Base-by-base conservation (phyloP, 2,888 invertebrate genomes). In the Himalopsyche japonica region DNA sequence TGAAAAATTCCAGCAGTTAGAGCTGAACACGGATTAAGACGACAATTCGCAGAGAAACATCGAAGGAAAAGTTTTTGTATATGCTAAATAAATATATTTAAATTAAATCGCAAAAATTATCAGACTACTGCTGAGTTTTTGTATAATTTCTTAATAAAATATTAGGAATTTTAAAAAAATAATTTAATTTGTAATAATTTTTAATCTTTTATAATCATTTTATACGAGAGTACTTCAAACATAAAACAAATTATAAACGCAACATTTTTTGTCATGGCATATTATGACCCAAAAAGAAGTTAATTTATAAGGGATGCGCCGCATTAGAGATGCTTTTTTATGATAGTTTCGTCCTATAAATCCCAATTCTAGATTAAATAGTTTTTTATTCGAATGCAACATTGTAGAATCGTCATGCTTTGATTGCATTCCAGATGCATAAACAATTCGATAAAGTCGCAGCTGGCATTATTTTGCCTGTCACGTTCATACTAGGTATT, bases 171-270 rank as follows among this genome's bases (percentile, higher is more conserved):
- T n/a, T n/a, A n/a, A n/a, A n/a, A n/a, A n/a, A 32, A 32, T 32
- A 32, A 43, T 2, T 1, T 43, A 43, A 15, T 43, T 43, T 15
- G 15, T 15, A 7, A 43, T 43, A 15, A 15, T 15, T 43, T 43
- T 43, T 70, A 20, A 24, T 5, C 8, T 76, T 30, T 6, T 30
- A 30, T 18, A 32, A 18, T n/a, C 27, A 24, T 30, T 76, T 76
- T 76, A 32, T 76, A 37, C 79, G 79, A 49, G 49, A 79, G 24
- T 48, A 24, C 48, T 79, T 48, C 37, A 47, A 24, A 48, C 48
- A 79, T 79, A 48, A 49, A 27, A 15, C 48, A 32, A 79, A 79
- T 79, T 79, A 79, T 79, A 48, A 20, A 79, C 79, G 79, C 79
- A 57, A 57, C 48, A 24, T 79, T 37, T 79, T 79, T 79, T 47